phyloP scores from a whole-genome alignment of 2,113 vertebrate genomes.

The Procavia capensis region DNA sequence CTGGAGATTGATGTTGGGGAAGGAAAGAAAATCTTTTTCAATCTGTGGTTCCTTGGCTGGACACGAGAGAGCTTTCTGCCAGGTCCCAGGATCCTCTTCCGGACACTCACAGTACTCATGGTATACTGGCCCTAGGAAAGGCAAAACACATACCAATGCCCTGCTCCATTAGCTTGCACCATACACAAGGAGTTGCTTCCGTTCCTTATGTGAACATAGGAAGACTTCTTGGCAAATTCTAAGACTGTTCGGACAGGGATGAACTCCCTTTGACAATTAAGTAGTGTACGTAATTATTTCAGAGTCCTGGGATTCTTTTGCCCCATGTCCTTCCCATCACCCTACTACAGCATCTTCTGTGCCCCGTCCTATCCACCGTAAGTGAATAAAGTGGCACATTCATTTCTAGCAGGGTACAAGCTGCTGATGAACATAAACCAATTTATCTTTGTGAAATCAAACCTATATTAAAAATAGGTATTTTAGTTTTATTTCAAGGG shows the following conservation, averaged over 20 bases:
- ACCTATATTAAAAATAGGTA: neutral
- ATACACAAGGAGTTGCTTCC: neutral
- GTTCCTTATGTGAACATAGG: neutral
- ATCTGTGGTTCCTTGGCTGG: constrained; percentile 91
- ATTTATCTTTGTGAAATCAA: neutral
- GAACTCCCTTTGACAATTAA: neutral
- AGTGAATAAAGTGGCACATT: neutral
- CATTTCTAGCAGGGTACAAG: constrained; percentile 8
- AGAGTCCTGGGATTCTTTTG: neutral
- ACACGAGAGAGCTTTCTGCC: constrained; percentile 90
- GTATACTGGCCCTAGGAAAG: constrained; percentile 91
- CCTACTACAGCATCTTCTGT: neutral
- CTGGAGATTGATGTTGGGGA: constrained; percentile 92
- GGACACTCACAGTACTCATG: constrained; percentile 96
- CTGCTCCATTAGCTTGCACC: neutral
- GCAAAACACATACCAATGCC: neutral
- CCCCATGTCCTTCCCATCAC: neutral
- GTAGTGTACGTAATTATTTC: neutral
- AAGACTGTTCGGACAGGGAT: neutral
- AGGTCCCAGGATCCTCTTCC: constrained; percentile 86
- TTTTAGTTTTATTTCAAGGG: neutral
- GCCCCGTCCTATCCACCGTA: neutral
- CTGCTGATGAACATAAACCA: neutral
- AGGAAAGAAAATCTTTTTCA: constrained; percentile 89
- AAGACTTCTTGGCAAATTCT: neutral